Conservation (phyloP, 2,888 invertebrate species). For the Sphecodes monilicornis region DNA sequence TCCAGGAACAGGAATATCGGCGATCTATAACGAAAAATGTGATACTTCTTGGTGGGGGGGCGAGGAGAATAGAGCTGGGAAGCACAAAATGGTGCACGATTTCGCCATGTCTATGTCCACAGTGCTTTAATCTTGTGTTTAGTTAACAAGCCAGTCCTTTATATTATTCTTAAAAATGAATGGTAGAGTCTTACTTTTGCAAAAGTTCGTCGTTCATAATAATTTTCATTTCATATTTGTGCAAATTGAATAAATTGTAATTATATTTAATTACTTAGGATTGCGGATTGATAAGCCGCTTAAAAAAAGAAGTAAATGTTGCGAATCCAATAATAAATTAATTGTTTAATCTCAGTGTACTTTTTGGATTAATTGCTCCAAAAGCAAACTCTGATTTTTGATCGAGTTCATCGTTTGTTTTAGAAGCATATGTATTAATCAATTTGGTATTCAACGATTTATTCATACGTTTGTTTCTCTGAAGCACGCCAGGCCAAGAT, state of each 20-base stretch:
- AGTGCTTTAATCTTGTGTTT: not conserved
- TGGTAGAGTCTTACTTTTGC: not conserved
- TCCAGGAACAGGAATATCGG: conserved; percentile 35
- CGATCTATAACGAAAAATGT: conserved; percentile 43
- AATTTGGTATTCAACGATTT: too few species aligned
- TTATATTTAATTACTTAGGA: too few species aligned
- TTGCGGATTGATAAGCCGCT: too few species aligned
- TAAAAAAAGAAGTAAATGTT: not conserved
- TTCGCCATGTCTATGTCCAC: not conserved
- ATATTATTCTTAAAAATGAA: not conserved
- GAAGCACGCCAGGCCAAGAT: too few species aligned
- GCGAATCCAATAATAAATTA: too few species aligned
- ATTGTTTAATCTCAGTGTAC: too few species aligned
- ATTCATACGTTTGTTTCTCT: too few species aligned
- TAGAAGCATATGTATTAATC: too few species aligned
- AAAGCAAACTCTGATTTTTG: too few species aligned
- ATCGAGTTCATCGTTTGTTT: too few species aligned
- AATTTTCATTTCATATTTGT: too few species aligned
- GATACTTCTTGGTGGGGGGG: conserved; percentile 8
- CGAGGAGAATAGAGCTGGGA: not conserved
- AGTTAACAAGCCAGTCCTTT: not conserved
- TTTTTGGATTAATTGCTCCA: too few species aligned
- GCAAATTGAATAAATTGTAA: not conserved
- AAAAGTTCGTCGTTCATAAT: not conserved
- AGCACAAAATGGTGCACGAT: not conserved